These are phyloP conservation scores for Pristis pectinata DNA, from an alignment of 2,797 vertebrate genomes.

Conservation along the genomic window DNA sequence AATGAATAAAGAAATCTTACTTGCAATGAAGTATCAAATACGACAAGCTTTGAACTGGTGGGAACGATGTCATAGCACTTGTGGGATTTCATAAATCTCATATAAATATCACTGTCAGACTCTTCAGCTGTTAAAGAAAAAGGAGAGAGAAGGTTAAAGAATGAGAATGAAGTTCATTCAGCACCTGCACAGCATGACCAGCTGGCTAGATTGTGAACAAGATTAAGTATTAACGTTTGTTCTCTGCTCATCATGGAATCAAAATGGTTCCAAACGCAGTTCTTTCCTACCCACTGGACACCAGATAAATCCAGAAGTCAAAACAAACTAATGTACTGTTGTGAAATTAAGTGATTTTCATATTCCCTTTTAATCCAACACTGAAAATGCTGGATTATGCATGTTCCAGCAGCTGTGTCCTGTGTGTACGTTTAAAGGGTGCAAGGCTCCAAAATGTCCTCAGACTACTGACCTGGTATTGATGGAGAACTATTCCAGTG, in stretches of 20 bases:
- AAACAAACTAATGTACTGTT: background rate
- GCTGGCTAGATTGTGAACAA: background rate
- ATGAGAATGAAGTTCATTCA: background rate
- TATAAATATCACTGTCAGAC: slow-evolving; percentile 89
- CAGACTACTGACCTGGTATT: background rate
- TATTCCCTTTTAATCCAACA: background rate
- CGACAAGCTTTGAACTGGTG: slow-evolving; percentile 90
- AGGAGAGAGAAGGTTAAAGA: slow-evolving; percentile 14
- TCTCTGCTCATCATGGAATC: background rate
- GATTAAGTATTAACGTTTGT: background rate
- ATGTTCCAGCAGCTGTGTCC: background rate
- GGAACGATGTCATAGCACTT: slow-evolving; percentile 96
- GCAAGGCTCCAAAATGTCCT: background rate
- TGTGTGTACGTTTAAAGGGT: background rate
- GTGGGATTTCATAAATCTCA: slow-evolving; percentile 93
- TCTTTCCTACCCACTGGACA: background rate
- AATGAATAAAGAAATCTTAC: slow-evolving; percentile 57
- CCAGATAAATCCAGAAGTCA: background rate
- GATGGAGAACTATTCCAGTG: background rate
- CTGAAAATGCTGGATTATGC: background rate
- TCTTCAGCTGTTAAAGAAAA: slow-evolving; percentile 66
- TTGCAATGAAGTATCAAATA: slow-evolving; percentile 93
- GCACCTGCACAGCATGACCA: background rate
- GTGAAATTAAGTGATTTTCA: background rate
- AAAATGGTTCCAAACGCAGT: background rate